phyloP scores from a whole-genome alignment of 2,888 invertebrate species.

The Steinernema carpocapsae region DNA sequence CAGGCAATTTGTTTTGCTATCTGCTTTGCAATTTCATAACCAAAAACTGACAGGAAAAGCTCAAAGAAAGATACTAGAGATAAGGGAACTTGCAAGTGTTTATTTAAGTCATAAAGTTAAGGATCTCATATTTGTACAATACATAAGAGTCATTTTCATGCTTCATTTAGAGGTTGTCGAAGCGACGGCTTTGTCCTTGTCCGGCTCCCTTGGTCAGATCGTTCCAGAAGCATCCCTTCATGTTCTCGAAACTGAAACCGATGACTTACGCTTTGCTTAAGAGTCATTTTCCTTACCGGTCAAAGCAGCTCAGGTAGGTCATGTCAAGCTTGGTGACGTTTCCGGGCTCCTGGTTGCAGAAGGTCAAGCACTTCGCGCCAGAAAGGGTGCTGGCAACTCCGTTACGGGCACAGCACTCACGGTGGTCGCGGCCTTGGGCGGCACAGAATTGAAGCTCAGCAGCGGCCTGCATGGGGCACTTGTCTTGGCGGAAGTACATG shows the following conservation, averaged over 20 bases:
- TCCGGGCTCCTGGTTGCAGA: slow-evolving; percentile 53
- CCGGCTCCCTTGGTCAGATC: slow-evolving; percentile 39
- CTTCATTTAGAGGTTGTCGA: slow-evolving; percentile 1
- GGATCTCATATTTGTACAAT: neutral
- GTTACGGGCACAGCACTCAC: slow-evolving; percentile 50
- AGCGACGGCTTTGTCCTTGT: neutral
- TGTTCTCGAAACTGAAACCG: slow-evolving; percentile 51
- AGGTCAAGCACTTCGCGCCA: slow-evolving; percentile 51
- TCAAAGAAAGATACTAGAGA: too few species aligned
- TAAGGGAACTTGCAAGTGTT: too few species aligned
- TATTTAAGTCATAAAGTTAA: neutral
- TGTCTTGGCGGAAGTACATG: slow-evolving; percentile 67
- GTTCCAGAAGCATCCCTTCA: slow-evolving; percentile 52
- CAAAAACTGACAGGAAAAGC: too few species aligned
- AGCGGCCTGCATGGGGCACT: slow-evolving; percentile 67
- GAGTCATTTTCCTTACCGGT: too few species aligned
- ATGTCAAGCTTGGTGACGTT: slow-evolving; percentile 54
- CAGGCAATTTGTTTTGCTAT: too few species aligned
- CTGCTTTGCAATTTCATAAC: too few species aligned
- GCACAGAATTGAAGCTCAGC: slow-evolving; percentile 67
- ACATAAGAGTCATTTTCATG: neutral
- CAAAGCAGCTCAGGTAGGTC: slow-evolving; percentile 48
- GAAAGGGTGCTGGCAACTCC: slow-evolving; percentile 52
- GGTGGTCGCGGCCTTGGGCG: slow-evolving; percentile 53
- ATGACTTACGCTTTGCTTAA: too few species aligned